phyloP scores from a whole-genome alignment of 1,140 invertebrate species.

The Atta texana region DNA sequence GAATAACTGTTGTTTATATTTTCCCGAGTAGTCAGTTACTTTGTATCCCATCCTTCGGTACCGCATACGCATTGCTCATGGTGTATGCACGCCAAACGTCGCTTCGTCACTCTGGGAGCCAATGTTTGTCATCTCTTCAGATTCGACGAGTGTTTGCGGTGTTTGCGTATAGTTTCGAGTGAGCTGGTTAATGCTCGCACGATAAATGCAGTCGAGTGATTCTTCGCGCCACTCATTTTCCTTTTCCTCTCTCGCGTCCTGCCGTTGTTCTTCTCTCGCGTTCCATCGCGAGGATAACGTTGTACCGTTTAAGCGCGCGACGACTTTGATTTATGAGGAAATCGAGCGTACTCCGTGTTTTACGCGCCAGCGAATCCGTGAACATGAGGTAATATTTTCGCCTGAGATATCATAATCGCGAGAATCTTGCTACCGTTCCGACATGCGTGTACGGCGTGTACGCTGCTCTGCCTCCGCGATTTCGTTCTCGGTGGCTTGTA shows the following conservation, averaged over 20 bases:
- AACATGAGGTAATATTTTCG: conserved; percentile 62
- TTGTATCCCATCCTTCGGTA: conserved; percentile 26
- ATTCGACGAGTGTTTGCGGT: conserved; percentile 66
- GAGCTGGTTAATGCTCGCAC: conserved; percentile 67
- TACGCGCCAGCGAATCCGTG: conserved; percentile 71
- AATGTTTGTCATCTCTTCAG: conserved; percentile 70
- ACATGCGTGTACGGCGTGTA: background rate
- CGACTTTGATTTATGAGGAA: conserved; percentile 77
- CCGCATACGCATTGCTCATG: background rate
- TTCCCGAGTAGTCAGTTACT: conserved; percentile 31
- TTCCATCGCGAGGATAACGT: conserved; percentile 61
- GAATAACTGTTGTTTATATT: conserved; percentile 24
- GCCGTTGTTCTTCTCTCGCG: conserved; percentile 13
- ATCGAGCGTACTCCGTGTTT: conserved; percentile 72
- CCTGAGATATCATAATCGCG: conserved; percentile 62
- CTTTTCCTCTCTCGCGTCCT: conserved; percentile 47
- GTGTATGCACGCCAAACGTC: conserved; percentile 36
- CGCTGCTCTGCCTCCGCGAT: background rate
- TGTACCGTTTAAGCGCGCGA: conserved; percentile 70
- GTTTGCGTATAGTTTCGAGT: conserved; percentile 63
- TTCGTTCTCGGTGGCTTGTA: background rate
- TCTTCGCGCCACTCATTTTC: conserved; percentile 50
- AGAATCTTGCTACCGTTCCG: conserved; percentile 27
- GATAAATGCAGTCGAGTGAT: conserved; percentile 65
- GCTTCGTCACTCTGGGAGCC: conserved; percentile 49